Conservation (phyloP, 2,113 vertebrate genomes). For the Brachyhypopomus gauderio region DNA sequence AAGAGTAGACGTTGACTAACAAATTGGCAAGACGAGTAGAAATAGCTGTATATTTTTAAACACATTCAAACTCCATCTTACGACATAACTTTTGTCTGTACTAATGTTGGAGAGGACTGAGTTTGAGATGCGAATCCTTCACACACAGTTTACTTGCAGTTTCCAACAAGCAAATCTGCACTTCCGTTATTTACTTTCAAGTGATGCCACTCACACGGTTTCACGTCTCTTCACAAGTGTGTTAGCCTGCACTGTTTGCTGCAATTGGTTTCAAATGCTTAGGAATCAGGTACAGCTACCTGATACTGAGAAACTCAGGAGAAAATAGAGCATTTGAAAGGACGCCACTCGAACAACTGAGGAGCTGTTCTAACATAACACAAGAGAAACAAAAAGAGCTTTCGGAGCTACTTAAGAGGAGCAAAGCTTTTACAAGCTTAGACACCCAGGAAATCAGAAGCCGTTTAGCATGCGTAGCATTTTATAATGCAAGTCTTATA, state of each 20-base stretch:
- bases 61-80: no score
- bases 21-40: no score
- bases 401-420: not conserved
- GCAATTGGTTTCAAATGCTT: not conserved
- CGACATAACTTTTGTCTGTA: no score
- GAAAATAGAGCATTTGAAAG: not conserved
- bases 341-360: not conserved
- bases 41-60: no score
- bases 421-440: no score
- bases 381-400: not conserved
- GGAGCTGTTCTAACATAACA: not conserved
- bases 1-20: no score
- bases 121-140: no score
- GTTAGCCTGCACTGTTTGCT: not conserved
- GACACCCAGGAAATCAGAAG: no score
- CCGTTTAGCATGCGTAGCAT: no score
- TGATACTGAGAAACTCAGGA: conserved; percentile 3
- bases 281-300: not conserved
- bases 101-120: no score
- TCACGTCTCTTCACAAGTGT: not conserved
- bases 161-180: no score
- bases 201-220: not conserved
- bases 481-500: no score
- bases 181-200: not conserved
- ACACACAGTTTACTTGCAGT: not conserved